Base-by-base conservation (phyloP, 2,888 invertebrate species). In the Gastracanthus pulcherrimus region DNA sequence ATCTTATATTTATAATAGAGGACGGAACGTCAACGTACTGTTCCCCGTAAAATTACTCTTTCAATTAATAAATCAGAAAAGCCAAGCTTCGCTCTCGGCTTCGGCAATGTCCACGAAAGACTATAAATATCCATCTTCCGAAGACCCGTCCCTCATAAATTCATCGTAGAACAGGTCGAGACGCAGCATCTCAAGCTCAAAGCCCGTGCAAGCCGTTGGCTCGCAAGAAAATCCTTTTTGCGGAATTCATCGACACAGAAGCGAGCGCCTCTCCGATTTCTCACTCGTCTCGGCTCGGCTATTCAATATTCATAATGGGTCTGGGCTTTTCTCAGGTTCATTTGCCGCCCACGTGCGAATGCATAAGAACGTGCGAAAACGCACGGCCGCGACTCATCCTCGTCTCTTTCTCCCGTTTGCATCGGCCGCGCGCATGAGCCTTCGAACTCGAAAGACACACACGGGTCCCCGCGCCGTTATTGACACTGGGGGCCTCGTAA, bases 401-500 rank as follows among this genome's bases (percentile, higher is more conserved):
- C 36, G 29, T 16, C 4, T 23, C 51, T 3, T 48, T 19, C 29
- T 3, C 13, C 13, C 23, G 7, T 16, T 1, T 34, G 26, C 19
- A 66, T 4, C 31, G 26, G 26, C 11, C 16, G 19, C 0, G 26
- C 26, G 5, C 36, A 36, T 7, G 3, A 60, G 31, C 62, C 48
- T 29, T 69, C 48, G 29, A 67, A 29, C 26, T 67, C 84, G 83
- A 81, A 80, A 86, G 85, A 84, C 74, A 86, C 62, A 84, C 80
- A 82, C 72, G 83, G 75, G 85, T 85, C 83, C 76, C 76, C 72
- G 84, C 83, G 51, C 62, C 84, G 75, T 51, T 89, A 88, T 89
- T 89, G 88, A 89, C 89, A 87, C 85, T 86, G 82, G 85, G 86
- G 84, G 85, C 84, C 58, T 87, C 85, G 86, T 87, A 87, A 89